Percentiles rank a stretch among this genome's conserved stretches.
Conservation (phyloP, 1,140 invertebrate genomes). For the Temnothorax curvispinosus region DNA sequence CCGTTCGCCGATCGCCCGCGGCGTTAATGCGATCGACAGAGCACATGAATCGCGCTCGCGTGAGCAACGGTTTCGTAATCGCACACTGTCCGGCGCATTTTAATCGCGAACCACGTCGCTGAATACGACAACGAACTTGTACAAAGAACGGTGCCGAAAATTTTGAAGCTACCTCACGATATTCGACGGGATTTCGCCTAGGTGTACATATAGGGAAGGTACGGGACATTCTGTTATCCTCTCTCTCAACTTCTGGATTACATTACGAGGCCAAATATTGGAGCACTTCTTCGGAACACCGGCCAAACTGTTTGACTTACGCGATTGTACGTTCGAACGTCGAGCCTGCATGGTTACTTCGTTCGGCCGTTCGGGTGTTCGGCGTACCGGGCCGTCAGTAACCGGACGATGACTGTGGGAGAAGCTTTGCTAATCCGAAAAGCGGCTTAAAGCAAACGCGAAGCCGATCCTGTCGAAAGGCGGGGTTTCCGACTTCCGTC, state of each 20-base stretch:
- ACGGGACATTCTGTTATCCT: neutral
- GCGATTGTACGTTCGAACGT: constrained; percentile 52
- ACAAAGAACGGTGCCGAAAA: neutral
- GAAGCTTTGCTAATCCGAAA: constrained; percentile 56
- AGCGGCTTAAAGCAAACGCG: constrained; percentile 54
- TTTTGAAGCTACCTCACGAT: neutral
- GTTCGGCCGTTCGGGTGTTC: neutral
- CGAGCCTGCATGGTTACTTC: neutral
- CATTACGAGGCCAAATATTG: constrained; percentile 76
- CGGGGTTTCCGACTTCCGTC: constrained; percentile 45
- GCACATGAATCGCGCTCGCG: neutral
- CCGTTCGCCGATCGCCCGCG: constrained; percentile 52
- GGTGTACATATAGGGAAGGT: no score
- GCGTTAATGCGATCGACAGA: constrained; percentile 23
- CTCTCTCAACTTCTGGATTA: constrained; percentile 66
- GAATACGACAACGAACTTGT: neutral
- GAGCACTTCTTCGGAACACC: constrained; percentile 56
- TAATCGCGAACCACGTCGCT: neutral
- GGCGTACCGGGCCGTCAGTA: constrained; percentile 40
- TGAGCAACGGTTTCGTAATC: constrained; percentile 54
- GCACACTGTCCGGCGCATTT: neutral
- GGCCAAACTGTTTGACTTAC: constrained; percentile 75
- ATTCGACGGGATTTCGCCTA: neutral
- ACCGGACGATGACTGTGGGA: constrained; percentile 13
- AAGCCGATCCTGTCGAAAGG: neutral